Evolutionary conservation across 1,140 invertebrate species (phyloP), one percentile per base, ranked within the genome.

Genomic region (Lucilia cuprina): DNA sequence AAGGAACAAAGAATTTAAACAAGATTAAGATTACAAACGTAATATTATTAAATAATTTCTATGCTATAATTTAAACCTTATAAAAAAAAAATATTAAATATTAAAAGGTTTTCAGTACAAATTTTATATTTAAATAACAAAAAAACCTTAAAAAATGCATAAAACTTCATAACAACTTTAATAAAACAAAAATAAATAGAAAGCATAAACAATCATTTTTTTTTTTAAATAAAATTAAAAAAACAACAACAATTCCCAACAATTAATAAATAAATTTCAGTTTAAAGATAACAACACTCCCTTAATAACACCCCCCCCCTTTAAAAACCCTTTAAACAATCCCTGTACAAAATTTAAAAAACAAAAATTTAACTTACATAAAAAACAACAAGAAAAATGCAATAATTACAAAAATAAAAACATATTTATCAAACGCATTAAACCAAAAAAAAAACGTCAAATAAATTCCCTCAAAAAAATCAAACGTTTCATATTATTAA

Each of bases 41-140:
- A 75, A 75, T 9, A 75, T 5, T 7, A 75, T 30, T 30, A 30
- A 34, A 50, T 80, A 49, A 80, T 80, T 80, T 80, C 77, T 80
- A 80, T 80, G 41, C 77, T 80, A 70, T 70, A 21, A 80, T 50
- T 80, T 80, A 49, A 49, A 80, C 30, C 77, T 30, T 80, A 12
- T 35, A 78, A 75, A 30, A 75, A n/a, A 30, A 30, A 78, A 2
- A 21, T 49, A 80, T 3, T 35, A 78, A 78, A 19, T 35, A 41
- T n/a, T 80, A 50, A 50, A 80, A 80, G 77, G 77, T 80, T 80
- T 80, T 80, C 77, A 80, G 77, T 80, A 80, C 77, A 80, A 80
- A 80, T 80, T 80, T 80, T 80, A 80, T 80, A 80, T 80, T 80
- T 77, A 77, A 77, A 77, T 19, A 77, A 80, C 7, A 41, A 47